Evolutionary conservation across 1,140 invertebrate genomes (phyloP), one percentile per base, ranked within the genome.

Genomic region (Drosophila tristis): DNA sequence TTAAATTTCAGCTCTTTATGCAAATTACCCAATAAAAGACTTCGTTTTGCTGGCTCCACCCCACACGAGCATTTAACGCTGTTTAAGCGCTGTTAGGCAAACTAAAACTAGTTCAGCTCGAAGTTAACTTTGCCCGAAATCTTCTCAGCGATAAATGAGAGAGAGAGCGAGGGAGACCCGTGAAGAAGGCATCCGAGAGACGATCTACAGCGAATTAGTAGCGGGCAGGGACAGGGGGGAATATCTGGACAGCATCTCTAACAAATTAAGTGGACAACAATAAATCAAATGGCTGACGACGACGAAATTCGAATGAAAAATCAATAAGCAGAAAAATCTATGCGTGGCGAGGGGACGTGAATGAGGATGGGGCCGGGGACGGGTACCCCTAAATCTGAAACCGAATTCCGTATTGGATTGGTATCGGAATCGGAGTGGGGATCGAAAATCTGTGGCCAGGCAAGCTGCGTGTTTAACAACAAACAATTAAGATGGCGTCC

Each of bases 401-500:
- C 64, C 71, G 57, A 72, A 72, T 64, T 56, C 42, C 55, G 60
- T 39, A 57, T 48, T 57, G 48, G 53, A 50, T 53, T 61, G 51
- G 54, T 51, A 57, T 54, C 58, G 55, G 47, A 63, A 45, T 42
- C 49, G 48, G 61, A 68, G n/a, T 58, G 56, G 53, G 47, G 64
- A 53, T 50, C 56, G 45, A 50, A 70, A 43, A 70, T 70, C 67
- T 70, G 35, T 70, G 67, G 53, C 42, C 55, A 5, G 23, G 25
- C 55, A 58, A 80, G 73, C 82, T 89, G 76, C 85, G 79, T 90
- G 85, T 89, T 87, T 86, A 86, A 82, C 86, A 90, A 81, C 86
- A 86, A 90, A 90, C 86, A 90, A 90, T 90, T 90, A 90, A 90
- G 86, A 90, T 90, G 86, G 87, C 86, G 81, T 81, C 86, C 86